Evolutionary conservation across 35 echinoderm and acorn worm species (phyloP), one percentile per base, ranked within the genome.

Genomic region (Lytechinus variegatus): DNA sequence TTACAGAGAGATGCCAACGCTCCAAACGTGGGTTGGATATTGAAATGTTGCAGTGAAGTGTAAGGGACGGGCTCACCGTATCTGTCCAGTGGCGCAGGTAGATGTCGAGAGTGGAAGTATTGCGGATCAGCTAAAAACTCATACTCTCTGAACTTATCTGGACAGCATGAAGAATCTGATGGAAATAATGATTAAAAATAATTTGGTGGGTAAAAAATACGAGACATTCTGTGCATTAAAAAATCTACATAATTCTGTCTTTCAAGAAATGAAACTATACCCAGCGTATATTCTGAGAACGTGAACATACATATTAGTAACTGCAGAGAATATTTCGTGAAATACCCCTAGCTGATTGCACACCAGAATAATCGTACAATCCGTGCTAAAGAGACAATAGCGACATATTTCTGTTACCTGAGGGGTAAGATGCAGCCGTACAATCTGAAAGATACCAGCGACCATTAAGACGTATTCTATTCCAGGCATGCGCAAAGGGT

Each of bases 91-190:
- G 92, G 92, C 10, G 9, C 27, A 4, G 92, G 92, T 9, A 93
- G 54, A 6, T 54, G 92, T 5, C 92, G 92, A 27, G 92, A 54
- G 55, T 93, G 51, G 92, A 93, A 93, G 92, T 93, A 57, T 13
- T 54, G 52, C n/a, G 92, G 92, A 13, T 93, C 92, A 24, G 92
- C 92, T 57, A 93, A 57, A 93, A 93, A 93, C 27, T 93, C 92
- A n/a, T 55, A 93, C 55, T 93, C 92, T 57, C 54, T 54, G 92
- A 93, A 93, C 53, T 93, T 93, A 6, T 57, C 92, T 3, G 92
- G 88, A 90, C 88, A 90, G 88, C 88, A 90, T 8, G 88, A 90
- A 0, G 88, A 90, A 44, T 52, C 88, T 90, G 87, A 52, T 2
- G 9, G 52, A 44, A 90, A 29, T 52, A 21, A 11, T n/a, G 7